Percentiles rank a stretch among this genome's conserved stretches.
Evolutionary conservation across 2,113 vertebrate genomes (phyloP).

Genomic region (Phylloscopus trochilus): DNA sequence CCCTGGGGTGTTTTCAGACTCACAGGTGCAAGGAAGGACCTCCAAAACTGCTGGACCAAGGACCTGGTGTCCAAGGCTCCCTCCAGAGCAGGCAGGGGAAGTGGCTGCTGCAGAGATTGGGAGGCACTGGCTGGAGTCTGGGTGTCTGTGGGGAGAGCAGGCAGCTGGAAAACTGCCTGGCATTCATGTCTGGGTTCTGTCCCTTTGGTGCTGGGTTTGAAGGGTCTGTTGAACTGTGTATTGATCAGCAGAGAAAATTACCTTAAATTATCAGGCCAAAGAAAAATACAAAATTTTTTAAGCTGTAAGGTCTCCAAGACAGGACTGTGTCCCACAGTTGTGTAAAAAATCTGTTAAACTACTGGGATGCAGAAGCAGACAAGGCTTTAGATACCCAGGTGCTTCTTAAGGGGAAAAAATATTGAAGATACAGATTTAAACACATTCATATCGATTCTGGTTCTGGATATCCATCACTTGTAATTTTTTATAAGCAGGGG

Average conservation of each 20-base stretch:
- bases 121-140: neutral
- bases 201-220: neutral
- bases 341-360: neutral
- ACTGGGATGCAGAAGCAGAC: neutral
- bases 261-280: neutral
- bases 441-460: neutral
- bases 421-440: neutral
- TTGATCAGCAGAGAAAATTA: neutral
- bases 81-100: rapidly evolving
- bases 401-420: neutral
- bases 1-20: neutral
- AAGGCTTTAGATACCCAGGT: neutral
- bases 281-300: neutral
- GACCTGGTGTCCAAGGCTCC: neutral
- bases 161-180: neutral
- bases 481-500: neutral
- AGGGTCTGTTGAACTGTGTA: rapidly evolving
- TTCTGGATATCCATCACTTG: neutral
- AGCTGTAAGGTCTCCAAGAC: neutral
- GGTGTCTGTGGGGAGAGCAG: neutral
- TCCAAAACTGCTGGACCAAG: neutral
- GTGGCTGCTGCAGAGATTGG: neutral
- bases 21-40: neutral
- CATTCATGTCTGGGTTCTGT: neutral
- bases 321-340: neutral